phyloP scores from a whole-genome alignment of 2,113 vertebrate genomes.

The Phaetusa simplex region DNA sequence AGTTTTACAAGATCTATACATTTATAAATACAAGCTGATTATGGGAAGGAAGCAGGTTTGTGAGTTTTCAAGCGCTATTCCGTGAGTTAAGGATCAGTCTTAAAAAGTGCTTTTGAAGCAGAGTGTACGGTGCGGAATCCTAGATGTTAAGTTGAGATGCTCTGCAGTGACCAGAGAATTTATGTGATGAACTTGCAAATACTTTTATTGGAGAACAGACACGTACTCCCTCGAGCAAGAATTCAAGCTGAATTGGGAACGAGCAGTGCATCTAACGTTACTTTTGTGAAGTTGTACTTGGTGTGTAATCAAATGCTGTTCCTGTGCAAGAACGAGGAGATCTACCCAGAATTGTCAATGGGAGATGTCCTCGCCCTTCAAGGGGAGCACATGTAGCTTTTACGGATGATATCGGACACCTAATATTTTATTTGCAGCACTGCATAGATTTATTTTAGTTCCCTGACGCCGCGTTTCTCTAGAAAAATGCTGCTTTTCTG shows the following conservation, averaged over 20 bases:
- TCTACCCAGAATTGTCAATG: background rate
- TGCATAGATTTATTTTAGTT: rapidly evolving
- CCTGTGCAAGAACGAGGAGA: background rate
- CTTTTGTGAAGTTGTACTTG: background rate
- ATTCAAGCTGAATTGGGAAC: background rate
- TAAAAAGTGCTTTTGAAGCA: background rate
- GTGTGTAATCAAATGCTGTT: background rate
- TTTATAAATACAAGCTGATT: background rate
- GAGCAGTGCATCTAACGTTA: background rate
- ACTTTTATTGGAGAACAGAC: background rate
- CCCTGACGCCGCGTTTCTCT: background rate
- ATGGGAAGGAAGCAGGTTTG: background rate
- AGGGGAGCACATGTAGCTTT: rapidly evolving
- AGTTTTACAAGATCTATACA: background rate
- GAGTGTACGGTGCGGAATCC: background rate
- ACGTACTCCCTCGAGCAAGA: background rate
- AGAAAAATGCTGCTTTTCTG: background rate
- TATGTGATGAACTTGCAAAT: background rate
- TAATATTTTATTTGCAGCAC: background rate
- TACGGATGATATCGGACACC: rapidly evolving
- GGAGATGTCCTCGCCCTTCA: background rate
- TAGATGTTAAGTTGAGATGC: background rate
- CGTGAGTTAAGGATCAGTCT: background rate
- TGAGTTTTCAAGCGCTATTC: background rate
- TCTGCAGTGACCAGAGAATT: background rate